phyloP scores from a whole-genome alignment of 2,888 invertebrate species.

The Epirrhoe alternata region DNA sequence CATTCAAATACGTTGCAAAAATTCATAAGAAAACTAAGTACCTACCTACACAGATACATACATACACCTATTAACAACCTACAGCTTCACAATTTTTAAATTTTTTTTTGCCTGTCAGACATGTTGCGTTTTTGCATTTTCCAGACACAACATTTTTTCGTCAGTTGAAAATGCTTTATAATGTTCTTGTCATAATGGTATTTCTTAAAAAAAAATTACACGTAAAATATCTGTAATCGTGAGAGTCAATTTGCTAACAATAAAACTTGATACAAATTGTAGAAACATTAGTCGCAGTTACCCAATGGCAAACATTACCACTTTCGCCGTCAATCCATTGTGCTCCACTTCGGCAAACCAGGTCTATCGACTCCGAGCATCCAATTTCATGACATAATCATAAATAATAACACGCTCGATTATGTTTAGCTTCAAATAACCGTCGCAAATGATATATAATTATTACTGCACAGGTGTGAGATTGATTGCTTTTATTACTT shows the following conservation, averaged over 20 bases:
- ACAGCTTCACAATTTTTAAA: too few relatives aligned
- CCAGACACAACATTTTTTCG: too few relatives aligned
- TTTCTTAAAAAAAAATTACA: neutral
- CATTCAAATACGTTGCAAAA: slow-evolving; percentile 58
- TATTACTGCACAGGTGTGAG: slow-evolving; percentile 23
- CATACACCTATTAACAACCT: too few relatives aligned
- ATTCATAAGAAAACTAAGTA: slow-evolving; percentile 44
- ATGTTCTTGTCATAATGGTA: slow-evolving; percentile 12
- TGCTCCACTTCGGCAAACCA: slow-evolving; percentile 48
- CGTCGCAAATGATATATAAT: slow-evolving; percentile 26
- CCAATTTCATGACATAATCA: slow-evolving; percentile 50
- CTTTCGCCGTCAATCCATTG: slow-evolving; percentile 50
- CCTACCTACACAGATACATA: neutral
- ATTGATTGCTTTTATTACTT: slow-evolving; percentile 33
- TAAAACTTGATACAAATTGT: slow-evolving; percentile 41
- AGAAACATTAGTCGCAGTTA: slow-evolving; percentile 43
- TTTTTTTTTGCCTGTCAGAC: too few relatives aligned
- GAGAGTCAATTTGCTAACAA: slow-evolving; percentile 38
- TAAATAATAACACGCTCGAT: slow-evolving; percentile 35
- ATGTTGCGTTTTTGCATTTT: too few relatives aligned
- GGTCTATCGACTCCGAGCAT: slow-evolving; percentile 39
- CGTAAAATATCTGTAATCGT: slow-evolving; percentile 30
- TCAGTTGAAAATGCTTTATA: slow-evolving; percentile 17
- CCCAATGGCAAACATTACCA: slow-evolving; percentile 47
- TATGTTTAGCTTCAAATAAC: slow-evolving; percentile 32